phyloP scores from a whole-genome alignment of 2,113 vertebrate genomes.

The mouse (Mus musculus) region DNA sequence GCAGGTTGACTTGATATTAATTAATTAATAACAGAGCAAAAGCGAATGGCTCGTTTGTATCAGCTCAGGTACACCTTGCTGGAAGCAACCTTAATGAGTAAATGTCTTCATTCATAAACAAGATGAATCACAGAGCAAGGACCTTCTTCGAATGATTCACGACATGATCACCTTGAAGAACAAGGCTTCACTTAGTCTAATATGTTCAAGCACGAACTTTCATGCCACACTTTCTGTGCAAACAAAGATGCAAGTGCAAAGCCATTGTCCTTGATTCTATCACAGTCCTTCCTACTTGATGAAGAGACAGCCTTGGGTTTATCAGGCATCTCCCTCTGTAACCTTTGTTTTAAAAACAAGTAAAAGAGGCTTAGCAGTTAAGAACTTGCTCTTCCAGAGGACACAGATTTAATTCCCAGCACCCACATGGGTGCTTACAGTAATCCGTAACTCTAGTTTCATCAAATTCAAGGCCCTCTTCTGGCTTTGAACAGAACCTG shows the following conservation, averaged over 20 bases:
- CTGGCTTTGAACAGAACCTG: neutral
- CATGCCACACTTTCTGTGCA: neutral
- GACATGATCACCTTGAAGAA: neutral
- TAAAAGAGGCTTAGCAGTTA: neutral
- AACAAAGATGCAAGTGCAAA: slow-evolving; percentile 51
- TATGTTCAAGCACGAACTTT: slow-evolving; percentile 13
- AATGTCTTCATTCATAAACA: slow-evolving; percentile 50
- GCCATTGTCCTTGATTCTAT: neutral
- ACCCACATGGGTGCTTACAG: neutral
- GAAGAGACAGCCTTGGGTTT: neutral
- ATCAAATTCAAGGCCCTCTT: neutral
- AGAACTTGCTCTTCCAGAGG: neutral
- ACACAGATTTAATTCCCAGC: neutral
- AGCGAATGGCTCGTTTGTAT: slow-evolving; percentile 15
- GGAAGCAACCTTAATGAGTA: slow-evolving; percentile 27
- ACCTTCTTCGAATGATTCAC: slow-evolving; percentile 38
- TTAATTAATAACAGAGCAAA: neutral
- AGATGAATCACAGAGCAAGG: slow-evolving; percentile 46
- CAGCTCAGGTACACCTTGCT: neutral
- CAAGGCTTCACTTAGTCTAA: slow-evolving; percentile 51
- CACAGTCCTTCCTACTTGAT: neutral
- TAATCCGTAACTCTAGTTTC: neutral
- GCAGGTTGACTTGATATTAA: neutral
- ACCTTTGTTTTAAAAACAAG: slow-evolving; percentile 5
- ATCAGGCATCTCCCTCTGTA: neutral